Base-by-base conservation (phyloP, 2,113 vertebrate species). In the Crotalus viridis region DNA sequence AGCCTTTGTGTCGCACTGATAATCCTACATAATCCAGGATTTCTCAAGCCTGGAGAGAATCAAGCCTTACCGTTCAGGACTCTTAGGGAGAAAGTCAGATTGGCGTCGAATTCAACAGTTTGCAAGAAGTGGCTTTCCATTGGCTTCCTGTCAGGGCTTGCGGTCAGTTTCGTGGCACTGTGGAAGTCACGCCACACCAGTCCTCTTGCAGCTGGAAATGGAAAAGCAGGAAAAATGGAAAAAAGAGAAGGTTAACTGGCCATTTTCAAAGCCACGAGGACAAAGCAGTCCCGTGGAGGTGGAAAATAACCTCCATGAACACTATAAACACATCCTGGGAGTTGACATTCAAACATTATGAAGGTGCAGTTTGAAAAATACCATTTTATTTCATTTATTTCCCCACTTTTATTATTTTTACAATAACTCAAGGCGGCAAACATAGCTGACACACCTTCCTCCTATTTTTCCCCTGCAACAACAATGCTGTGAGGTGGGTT, bases 1-100 rank as follows among this genome's bases (percentile, higher is more conserved):
- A 17, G 55, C 12, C 55, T 56, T 55, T 15, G 54, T 15, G 54
- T 17, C 17, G 15, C 54, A 55, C 54, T 3, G 54, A 55, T 56
- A 56, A 56, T 19, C 55, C 55, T 56, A 56, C 15, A 19, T 56
- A 56, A 28, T 28, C 59, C 24, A 61, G 24, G 59, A 28, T 28
- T 24, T 22, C 43, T 43, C 21, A 46, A 21, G 10, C 15, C 33
- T 81, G 17, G 69, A 24, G 48, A 51, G 5, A 74, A 74, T 33
- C 17, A 26, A 51, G 2, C 90, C 94, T 95, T 94, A 95, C 97
- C 94, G 2, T 93, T 55, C 90, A 95, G 74, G 1, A 97, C 55
- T 55, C 93, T 94, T 85, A 96, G 61, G 85, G 93, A 92, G 90
- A 97, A 96, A 85, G 90, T 96, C 87, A 95, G 0, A 12, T 39